These are phyloP conservation scores for Chrysomela aeneicollis DNA, from an alignment of 2,888 invertebrate genomes.

Conservation along the genomic window DNA sequence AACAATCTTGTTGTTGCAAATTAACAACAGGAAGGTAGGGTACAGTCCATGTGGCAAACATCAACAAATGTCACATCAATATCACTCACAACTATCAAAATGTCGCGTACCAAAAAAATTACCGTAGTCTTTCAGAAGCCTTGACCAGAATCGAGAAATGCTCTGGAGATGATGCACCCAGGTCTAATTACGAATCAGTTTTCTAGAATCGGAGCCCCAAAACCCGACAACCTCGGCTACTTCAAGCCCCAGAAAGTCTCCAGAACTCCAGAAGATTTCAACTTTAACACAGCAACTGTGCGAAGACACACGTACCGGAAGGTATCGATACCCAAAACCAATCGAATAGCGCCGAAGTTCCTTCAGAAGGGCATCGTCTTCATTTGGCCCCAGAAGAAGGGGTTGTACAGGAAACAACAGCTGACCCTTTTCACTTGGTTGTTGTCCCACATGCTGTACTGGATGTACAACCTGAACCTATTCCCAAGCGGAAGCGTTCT, in stretches of 20 bases:
- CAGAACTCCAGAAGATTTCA: slow-evolving; percentile 10
- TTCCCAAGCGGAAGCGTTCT: slow-evolving; percentile 54
- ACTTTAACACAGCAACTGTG: slow-evolving; percentile 21
- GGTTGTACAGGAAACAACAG: slow-evolving; percentile 42
- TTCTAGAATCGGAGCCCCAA: slow-evolving; percentile 37
- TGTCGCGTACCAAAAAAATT: neutral
- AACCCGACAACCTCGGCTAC: slow-evolving; percentile 42
- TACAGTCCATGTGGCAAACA: neutral
- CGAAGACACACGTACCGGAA: slow-evolving; percentile 42
- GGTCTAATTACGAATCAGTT: slow-evolving; percentile 28
- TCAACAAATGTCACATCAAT: slow-evolving; percentile 1
- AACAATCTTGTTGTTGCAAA: no score
- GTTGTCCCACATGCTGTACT: slow-evolving; percentile 52
- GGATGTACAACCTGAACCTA: slow-evolving; percentile 49
- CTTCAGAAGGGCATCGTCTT: slow-evolving; percentile 47
- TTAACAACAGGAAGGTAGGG: no score
- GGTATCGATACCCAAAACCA: slow-evolving; percentile 40
- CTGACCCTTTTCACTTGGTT: slow-evolving; percentile 48
- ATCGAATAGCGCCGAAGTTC: slow-evolving; percentile 35
- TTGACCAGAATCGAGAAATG: neutral
- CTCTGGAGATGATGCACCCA: slow-evolving; percentile 27
- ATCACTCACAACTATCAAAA: slow-evolving; percentile 3
- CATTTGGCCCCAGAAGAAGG: slow-evolving; percentile 45
- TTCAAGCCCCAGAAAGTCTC: slow-evolving; percentile 39
- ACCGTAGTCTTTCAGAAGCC: neutral